Base-by-base conservation (phyloP, 2,113 vertebrate species). In the Grallaria varia region DNA sequence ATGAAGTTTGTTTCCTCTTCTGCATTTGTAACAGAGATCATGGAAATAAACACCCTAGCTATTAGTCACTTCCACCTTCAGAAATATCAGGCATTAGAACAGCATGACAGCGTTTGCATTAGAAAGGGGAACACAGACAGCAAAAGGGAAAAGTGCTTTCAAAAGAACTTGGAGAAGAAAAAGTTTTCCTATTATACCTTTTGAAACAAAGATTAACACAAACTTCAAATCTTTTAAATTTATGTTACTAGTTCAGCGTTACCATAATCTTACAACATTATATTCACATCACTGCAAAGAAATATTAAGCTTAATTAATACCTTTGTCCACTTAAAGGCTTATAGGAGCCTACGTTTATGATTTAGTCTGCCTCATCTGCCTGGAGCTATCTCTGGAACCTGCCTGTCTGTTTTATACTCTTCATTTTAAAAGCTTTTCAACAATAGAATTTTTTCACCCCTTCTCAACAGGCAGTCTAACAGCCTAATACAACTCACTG, bases 61-160 rank as follows among this genome's bases (percentile, higher is more conserved):
- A 71, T 94, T 96, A 96, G 85, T 95, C 95, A 96, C 79, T 97
- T 96, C 93, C 95, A 93, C 85, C 92, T 90, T 88, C 92, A 93
- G 68, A 93, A 96, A 75, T 49, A 56, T 5, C 52, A 60, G 52
- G 47, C 58, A 0, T 59, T 59, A 24, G 27, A 90, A 49, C 10
- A 76, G 35, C 35, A 40, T 3, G 28, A 83, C 33, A 71, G 37
- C 0, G 4, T 44, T 52, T 77, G 63, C 59, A 63, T 55, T 31
- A 78, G 66, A 92, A 75, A 68, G 49, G 20, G 87, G 44, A 92
- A 77, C 42, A 42, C 44, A 28, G 39, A 47, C 42, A 90, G 68
- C 31, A 90, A 77, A 87, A 84, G 56, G 23, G 42, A 72, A 82
- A 96, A 59, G 11, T 10, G 5, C 30, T 84, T 84, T 52, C 59